phyloP scores from a whole-genome alignment of 2,113 vertebrate genomes.

The Eleginops maclovinus region DNA sequence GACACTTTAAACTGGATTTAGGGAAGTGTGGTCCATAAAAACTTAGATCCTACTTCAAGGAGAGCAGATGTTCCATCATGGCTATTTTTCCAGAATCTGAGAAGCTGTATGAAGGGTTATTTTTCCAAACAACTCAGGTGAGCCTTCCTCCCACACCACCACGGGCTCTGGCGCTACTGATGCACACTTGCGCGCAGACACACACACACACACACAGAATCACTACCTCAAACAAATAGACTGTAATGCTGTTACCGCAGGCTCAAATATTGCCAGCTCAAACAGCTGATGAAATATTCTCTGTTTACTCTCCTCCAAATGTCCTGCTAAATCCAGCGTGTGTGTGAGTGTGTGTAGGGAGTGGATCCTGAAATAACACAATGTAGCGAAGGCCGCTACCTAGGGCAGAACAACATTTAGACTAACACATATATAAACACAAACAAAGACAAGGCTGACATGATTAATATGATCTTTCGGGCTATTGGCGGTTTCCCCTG shows the following conservation, averaged over 20 bases:
- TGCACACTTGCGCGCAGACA: background rate
- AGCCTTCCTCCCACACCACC: conserved; percentile 49
- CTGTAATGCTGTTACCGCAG: conserved; percentile 68
- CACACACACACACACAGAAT: conserved; percentile 28
- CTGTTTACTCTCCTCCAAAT: conserved; percentile 81
- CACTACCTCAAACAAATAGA: conserved; percentile 72
- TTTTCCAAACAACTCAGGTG: conserved; percentile 71
- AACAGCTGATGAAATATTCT: conserved; percentile 83
- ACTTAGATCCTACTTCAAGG: background rate
- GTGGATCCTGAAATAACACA: conserved; percentile 62
- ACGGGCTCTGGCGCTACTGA: conserved; percentile 37
- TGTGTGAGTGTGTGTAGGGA: conserved; percentile 44
- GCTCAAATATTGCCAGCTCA: conserved; percentile 75
- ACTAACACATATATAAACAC: conserved; percentile 54
- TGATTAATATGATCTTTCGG: conserved; percentile 55
- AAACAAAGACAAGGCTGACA: conserved; percentile 40
- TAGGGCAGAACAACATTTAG: conserved; percentile 54
- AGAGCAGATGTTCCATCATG: conserved; percentile 30
- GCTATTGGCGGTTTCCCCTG: conserved; percentile 45
- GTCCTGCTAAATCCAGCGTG: conserved; percentile 70
- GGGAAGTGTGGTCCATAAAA: background rate
- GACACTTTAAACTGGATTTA: conserved; percentile 11
- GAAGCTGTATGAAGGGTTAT: conserved; percentile 32
- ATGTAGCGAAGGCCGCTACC: conserved; percentile 34
- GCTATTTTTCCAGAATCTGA: conserved; percentile 43